Conservation (phyloP, 2,113 vertebrate genomes). For the Dissostichus mawsoni region DNA sequence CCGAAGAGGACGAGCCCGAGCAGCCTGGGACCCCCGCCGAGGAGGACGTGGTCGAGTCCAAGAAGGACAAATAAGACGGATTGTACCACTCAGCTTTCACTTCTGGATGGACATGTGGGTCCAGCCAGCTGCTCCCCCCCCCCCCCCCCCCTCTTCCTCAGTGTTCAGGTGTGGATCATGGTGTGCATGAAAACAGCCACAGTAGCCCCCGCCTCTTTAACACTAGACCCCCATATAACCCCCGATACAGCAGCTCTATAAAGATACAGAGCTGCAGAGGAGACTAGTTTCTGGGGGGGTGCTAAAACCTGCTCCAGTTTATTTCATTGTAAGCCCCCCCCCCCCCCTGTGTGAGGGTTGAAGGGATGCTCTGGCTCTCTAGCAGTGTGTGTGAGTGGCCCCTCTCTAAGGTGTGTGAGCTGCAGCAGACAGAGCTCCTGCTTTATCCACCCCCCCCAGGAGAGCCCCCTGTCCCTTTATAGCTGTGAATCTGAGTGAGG, state of each 20-base stretch:
- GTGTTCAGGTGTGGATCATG: conserved; percentile 21
- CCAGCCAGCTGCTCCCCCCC: not conserved
- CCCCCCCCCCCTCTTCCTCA: not conserved
- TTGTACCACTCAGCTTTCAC: conserved; percentile 25
- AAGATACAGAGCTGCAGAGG: too few relatives aligned
- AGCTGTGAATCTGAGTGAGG: conserved; percentile 2
- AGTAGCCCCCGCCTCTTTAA: not conserved
- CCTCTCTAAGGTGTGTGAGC: too few relatives aligned
- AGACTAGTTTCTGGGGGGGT: too few relatives aligned
- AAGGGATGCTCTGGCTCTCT: not conserved
- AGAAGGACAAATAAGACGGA: conserved; percentile 90
- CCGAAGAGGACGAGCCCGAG: conserved; percentile 80
- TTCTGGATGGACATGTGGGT: conserved; percentile 10
- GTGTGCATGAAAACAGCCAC: not conserved
- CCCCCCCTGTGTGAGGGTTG: conserved; percentile 15
- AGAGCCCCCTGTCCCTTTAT: conserved; percentile 2
- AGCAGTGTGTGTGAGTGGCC: too few relatives aligned
- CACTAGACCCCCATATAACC: not conserved
- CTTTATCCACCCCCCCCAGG: too few relatives aligned
- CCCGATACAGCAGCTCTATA: not conserved
- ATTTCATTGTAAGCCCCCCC: too few relatives aligned
- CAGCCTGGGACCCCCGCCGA: conserved; percentile 61
- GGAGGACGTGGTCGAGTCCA: conserved; percentile 80
- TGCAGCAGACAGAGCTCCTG: too few relatives aligned
- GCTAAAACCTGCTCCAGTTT: too few relatives aligned